These are phyloP conservation scores for Speoplatyrhinus poulsoni DNA, from an alignment of 2,113 vertebrate species.

Conservation along the genomic window DNA sequence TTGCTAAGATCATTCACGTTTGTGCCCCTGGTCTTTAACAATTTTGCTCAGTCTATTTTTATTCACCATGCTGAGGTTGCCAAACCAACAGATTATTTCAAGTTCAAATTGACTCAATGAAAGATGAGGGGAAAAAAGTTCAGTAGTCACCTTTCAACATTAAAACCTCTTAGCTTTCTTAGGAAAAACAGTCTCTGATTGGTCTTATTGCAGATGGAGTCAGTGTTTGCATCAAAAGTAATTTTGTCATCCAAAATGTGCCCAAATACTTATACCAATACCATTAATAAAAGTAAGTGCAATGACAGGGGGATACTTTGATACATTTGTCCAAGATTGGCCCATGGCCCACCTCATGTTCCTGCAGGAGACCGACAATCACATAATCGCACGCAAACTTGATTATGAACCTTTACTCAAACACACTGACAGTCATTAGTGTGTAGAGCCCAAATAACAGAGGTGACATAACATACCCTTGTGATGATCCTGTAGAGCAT, in stretches of 20 bases:
- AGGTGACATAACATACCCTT: no score
- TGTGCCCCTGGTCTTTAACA: constrained; percentile 1
- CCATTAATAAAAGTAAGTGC: constrained; percentile 6
- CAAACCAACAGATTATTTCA: background rate
- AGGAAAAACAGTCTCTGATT: constrained; percentile 2
- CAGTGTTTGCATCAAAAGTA: constrained; percentile 12
- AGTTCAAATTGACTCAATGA: background rate
- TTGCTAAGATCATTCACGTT: background rate
- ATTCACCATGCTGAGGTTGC: constrained; percentile 3
- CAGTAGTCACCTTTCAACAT: background rate
- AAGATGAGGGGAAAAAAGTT: background rate
- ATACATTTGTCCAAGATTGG: no score
- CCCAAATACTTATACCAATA: constrained; percentile 1
- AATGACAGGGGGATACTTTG: background rate
- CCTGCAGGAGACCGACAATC: no score
- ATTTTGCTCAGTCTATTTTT: background rate
- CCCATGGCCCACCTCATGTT: no score
- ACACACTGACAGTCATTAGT: no score
- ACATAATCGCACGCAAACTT: no score
- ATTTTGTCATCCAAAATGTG: constrained; percentile 1
- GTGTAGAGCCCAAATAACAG: no score
- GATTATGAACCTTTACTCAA: no score
- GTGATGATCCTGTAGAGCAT: no score
- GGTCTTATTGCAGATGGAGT: constrained; percentile 4
- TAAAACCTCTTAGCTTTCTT: background rate